Base-by-base conservation (phyloP, 2,113 vertebrate species). In the Calyptomena viridis region DNA sequence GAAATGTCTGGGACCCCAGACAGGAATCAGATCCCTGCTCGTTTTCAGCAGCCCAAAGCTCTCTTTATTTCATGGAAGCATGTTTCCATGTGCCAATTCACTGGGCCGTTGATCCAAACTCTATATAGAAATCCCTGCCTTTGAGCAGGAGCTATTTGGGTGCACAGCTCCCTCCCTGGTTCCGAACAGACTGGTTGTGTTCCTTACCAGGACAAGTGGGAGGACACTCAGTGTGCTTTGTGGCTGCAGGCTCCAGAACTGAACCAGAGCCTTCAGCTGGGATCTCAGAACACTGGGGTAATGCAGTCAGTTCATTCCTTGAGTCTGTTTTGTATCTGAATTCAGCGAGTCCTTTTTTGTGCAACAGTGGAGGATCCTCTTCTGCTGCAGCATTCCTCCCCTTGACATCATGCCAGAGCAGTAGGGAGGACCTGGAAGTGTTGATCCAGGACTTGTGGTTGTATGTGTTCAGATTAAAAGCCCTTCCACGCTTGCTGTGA, bases 31-130 rank as follows among this genome's bases (percentile, higher is more conserved):
- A 28, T 31, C 33, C 5, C 1, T 6, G 42, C n/a, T n/a, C 67
- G 46, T 74, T 78, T 84, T 66, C 73, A 53, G 30, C 63, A 90
- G 58, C 44, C 39, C 59, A 33, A 68, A 28, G 44, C 20, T 71
- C 5, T 49, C 2, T 56, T 12, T n/a, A 6, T 82, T 27, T 20
- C 17, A 5, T 9, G 12, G n/a, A 25, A 31, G 6, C 0, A 2
- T 31, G 35, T 72, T 50, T 69, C 37, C 39, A 5, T 6, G 37
- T 87, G 55, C 52, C 37, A 17, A 1, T 53, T 67, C 28, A 6
- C 20, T 24, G 50, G 50, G n/a, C 42, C 49, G 5, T 58, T 59
- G 22, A 23, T 82, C 58, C 42, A 37, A 67, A 15, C 35, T 62
- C 55, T 74, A 31, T 19, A 1, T 16, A 63, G 89, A 53, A 79